A percentile compares a stretch with the other conserved stretches of the same genome.
phyloP scores from a whole-genome alignment of 1,140 invertebrate genomes.

The Ceratitis capitata region DNA sequence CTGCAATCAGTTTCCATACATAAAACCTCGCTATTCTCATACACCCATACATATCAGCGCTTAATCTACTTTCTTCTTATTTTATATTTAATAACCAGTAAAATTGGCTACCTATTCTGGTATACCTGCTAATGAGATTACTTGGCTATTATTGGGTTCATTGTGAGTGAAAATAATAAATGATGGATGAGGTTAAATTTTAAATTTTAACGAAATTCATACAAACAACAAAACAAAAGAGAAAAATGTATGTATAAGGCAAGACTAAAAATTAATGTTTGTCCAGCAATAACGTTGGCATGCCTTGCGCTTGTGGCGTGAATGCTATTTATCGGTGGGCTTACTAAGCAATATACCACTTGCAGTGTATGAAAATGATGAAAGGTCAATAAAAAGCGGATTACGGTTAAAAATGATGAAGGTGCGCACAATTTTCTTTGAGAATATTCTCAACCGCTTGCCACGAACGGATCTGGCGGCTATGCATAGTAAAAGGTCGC shows the following conservation, averaged over 20 bases:
- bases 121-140: background rate
- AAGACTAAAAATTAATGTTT: background rate
- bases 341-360: background rate
- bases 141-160: slow-evolving; percentile 2
- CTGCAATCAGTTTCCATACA: background rate
- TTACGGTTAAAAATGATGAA: background rate
- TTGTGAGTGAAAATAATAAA: background rate
- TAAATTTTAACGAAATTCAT: background rate
- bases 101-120: background rate
- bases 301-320: background rate
- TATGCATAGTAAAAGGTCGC: background rate
- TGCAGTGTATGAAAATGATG: background rate
- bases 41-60: background rate
- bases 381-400: slow-evolving; percentile 8
- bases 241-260: background rate
- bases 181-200: background rate
- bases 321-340: background rate
- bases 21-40: no score
- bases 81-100: background rate
- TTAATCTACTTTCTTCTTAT: background rate
- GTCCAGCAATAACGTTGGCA: background rate
- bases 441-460: no score
- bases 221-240: background rate
- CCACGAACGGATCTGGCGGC: background rate
- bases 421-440: background rate